A percentile compares a stretch with the other conserved stretches of the same genome.
These are phyloP conservation scores for Andrena minutula DNA, from an alignment of 2,888 invertebrate species.

Conservation along the genomic window DNA sequence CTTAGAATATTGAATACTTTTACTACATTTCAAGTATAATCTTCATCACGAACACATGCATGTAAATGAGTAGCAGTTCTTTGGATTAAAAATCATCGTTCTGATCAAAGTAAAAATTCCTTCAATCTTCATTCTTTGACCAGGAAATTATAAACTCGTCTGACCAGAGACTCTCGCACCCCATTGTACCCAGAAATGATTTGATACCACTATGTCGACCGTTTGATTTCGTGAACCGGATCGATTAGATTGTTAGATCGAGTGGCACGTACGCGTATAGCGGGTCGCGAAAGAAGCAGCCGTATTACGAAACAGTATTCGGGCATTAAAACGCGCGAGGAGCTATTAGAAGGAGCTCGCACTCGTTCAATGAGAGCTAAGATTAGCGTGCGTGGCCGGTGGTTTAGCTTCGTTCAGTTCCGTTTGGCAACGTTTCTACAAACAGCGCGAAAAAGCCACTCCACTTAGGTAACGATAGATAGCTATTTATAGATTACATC, in stretches of 20 bases:
- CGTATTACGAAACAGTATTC: conserved; percentile 66
- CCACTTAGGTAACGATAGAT: conserved; percentile 62
- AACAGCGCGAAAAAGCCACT: conserved; percentile 59
- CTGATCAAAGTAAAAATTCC: too few species aligned
- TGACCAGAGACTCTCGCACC: too few species aligned
- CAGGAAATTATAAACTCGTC: too few species aligned
- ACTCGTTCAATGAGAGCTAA: conserved; percentile 75
- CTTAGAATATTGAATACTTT: too few species aligned
- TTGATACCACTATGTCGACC: background rate
- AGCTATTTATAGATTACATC: conserved; percentile 55
- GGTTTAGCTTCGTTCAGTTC: conserved; percentile 65
- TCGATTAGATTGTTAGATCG: conserved; percentile 1
- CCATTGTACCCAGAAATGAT: too few species aligned
- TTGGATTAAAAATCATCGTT: too few species aligned
- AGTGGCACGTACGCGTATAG: conserved; percentile 10
- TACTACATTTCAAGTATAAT: too few species aligned
- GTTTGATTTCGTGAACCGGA: background rate
- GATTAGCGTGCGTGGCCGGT: conserved; percentile 72
- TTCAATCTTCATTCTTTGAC: too few species aligned
- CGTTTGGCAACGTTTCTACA: conserved; percentile 72
- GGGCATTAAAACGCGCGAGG: conserved; percentile 56
- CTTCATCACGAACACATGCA: too few species aligned
- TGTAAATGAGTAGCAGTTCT: too few species aligned
- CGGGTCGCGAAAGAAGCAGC: conserved; percentile 45
- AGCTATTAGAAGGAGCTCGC: conserved; percentile 74